Base-by-base conservation (phyloP, 2,797 vertebrate genomes). In the Xyrichtys novacula region DNA sequence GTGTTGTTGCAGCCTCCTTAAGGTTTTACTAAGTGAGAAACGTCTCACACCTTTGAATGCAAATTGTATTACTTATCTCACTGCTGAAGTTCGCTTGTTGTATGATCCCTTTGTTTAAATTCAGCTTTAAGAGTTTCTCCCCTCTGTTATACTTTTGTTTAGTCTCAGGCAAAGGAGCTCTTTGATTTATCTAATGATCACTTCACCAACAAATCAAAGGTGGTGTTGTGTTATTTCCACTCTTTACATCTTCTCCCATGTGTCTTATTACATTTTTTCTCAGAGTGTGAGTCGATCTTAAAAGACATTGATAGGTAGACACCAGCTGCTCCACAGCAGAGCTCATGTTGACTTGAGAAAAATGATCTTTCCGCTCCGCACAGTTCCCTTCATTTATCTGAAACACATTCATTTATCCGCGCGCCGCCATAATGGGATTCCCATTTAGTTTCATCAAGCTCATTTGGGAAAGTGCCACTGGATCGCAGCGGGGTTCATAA, bases 1-100 rank as follows among this genome's bases (percentile, higher is more conserved):
- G 79, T 92, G 90, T 90, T 92, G 68, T 88, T 89, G 81, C 47
- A 43, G 68, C 53, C 49, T 70, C 72, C 74, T 71, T 0, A 23
- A 67, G 59, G 59, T 49, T 58, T 55, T 58, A 22, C 38, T 39
- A 67, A 69, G 22, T 42, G 42, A 39, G 46, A 47, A 50, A 42
- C 56, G 20, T 8, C 70, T 83, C 67, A 79, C 83, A 84, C 78
- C 40, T 81, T 46, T 50, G 6, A 23, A n/a, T 44, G 75, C 15
- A 9, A 55, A 75, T 74, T 75, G 31, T 7, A 85, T 84, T 75
- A 70, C 0, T 0, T 58, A 34, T 2, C 1, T 2, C 53, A 17
- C 57, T 39, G 3, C 10, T n/a, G 17, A 42, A 47, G 57, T 58
- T 28, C 31, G n/a, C 57, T 63, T 28, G 57, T 63, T 58, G 7